Evolutionary conservation across 2,888 invertebrate species (phyloP).

Genomic region (Nephrotoma appendiculata): DNA sequence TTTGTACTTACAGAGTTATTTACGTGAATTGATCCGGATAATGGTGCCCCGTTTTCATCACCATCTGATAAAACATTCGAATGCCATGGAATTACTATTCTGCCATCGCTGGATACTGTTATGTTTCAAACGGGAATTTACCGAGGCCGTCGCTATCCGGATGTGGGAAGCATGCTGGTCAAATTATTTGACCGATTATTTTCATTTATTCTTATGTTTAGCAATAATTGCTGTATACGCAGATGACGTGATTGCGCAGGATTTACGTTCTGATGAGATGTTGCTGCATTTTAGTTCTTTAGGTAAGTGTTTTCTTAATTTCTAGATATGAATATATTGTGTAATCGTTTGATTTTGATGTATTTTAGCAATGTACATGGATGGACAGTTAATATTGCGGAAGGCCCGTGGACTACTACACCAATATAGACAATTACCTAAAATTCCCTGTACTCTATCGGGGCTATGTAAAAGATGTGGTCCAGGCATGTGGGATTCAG

Average conservation of each 20-base stretch:
- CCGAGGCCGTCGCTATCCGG: slow-evolving; percentile 69
- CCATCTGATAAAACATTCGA: slow-evolving; percentile 68
- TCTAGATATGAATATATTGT: not conserved
- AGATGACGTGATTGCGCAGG: slow-evolving; percentile 85
- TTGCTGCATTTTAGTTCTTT: slow-evolving; percentile 87
- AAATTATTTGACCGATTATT: slow-evolving; percentile 89
- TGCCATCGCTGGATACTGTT: slow-evolving; percentile 91
- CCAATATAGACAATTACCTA: slow-evolving; percentile 74
- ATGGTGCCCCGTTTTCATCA: slow-evolving; percentile 85
- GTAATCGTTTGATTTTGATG: not conserved
- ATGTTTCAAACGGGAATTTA: slow-evolving; percentile 86
- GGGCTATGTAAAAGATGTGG: slow-evolving; percentile 80
- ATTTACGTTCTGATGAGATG: slow-evolving; percentile 87
- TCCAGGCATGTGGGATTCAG: slow-evolving; percentile 90
- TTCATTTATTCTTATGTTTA: slow-evolving; percentile 86
- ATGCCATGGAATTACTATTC: slow-evolving; percentile 80
- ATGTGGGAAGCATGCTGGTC: slow-evolving; percentile 99
- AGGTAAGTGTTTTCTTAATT: slow-evolving; percentile 30
- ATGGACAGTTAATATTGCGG: slow-evolving; percentile 73
- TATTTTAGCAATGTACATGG: slow-evolving; percentile 83
- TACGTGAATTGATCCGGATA: slow-evolving; percentile 72
- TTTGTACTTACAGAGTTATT: slow-evolving; percentile 44
- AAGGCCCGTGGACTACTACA: slow-evolving; percentile 85
- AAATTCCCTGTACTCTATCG: slow-evolving; percentile 78
- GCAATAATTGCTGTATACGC: slow-evolving; percentile 88